Conservation (phyloP, 2,888 invertebrate species). For the Salpingus planirostris region DNA sequence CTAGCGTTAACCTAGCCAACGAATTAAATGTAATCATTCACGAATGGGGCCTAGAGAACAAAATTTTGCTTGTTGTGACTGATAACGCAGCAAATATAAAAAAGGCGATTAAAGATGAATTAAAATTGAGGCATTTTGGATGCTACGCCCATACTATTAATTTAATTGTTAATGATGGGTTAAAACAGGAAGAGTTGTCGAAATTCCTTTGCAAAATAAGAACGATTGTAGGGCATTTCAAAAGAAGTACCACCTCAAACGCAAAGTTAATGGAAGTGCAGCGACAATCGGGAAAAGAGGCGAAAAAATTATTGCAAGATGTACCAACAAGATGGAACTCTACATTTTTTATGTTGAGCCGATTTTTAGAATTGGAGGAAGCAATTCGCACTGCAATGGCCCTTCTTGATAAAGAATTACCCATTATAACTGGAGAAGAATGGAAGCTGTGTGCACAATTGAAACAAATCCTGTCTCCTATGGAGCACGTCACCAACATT, state of each 20-base stretch:
- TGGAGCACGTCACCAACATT: conserved; percentile 20
- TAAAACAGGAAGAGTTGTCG: conserved; percentile 3
- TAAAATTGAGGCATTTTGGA: conserved; percentile 19
- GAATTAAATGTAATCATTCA: conserved; percentile 8
- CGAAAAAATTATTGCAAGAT: conserved; percentile 17
- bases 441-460: conserved; percentile 18
- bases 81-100: conserved; percentile 26
- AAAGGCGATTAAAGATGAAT: conserved; percentile 17
- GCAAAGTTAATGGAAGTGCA: conserved; percentile 8
- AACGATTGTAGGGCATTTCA: conserved; percentile 14
- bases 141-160: conserved; percentile 28
- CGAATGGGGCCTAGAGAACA: conserved; percentile 13
- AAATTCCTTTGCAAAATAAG: neutral
- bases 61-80: conserved; percentile 21
- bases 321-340: conserved; percentile 19
- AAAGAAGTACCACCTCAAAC: conserved; percentile 6
- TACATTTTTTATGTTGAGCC: conserved; percentile 16
- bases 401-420: conserved; percentile 13
- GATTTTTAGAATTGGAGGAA: conserved; percentile 19
- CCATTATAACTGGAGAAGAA: conserved; percentile 14
- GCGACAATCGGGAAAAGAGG: conserved; percentile 4
- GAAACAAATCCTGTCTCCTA: conserved; percentile 17
- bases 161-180: conserved; percentile 21
- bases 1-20: conserved; percentile 16
- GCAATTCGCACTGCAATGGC: conserved; percentile 17